A percentile compares a stretch with the other conserved stretches of the same genome.
These are phyloP conservation scores for Saccostrea cuccullata DNA, from an alignment of 1,140 invertebrate genomes.

Conservation along the genomic window DNA sequence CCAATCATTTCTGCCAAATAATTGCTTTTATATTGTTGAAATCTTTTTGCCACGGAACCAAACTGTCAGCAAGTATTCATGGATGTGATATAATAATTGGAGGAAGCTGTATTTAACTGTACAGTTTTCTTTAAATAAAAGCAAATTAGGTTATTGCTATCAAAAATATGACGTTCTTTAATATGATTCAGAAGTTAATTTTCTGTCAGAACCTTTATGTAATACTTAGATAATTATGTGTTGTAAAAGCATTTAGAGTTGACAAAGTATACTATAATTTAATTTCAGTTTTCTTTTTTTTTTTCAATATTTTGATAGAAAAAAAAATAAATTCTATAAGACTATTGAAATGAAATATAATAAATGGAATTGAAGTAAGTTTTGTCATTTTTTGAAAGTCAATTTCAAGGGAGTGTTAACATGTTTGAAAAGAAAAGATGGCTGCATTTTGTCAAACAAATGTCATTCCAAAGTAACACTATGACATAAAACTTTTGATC, in stretches of 20 bases:
- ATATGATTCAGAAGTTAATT: not conserved
- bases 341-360: not conserved
- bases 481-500: not conserved
- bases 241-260: not conserved
- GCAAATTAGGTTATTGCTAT: not conserved
- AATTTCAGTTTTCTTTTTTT: too few species aligned
- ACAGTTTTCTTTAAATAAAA: not conserved
- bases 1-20: constrained; percentile 10
- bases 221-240: not conserved
- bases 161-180: not conserved
- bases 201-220: not conserved
- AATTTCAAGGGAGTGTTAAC: not conserved
- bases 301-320: too few species aligned
- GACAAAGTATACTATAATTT: too few species aligned
- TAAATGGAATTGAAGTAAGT: not conserved
- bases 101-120: not conserved
- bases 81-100: constrained; percentile 12
- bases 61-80: not conserved
- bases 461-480: constrained; percentile 11
- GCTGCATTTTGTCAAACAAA: not conserved
- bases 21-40: not conserved
- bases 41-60: not conserved
- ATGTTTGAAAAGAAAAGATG: not conserved
- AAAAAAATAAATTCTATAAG: too few species aligned
- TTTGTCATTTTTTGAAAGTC: not conserved